Conservation (phyloP, 2,797 vertebrate genomes). For the Mallotus villosus region DNA sequence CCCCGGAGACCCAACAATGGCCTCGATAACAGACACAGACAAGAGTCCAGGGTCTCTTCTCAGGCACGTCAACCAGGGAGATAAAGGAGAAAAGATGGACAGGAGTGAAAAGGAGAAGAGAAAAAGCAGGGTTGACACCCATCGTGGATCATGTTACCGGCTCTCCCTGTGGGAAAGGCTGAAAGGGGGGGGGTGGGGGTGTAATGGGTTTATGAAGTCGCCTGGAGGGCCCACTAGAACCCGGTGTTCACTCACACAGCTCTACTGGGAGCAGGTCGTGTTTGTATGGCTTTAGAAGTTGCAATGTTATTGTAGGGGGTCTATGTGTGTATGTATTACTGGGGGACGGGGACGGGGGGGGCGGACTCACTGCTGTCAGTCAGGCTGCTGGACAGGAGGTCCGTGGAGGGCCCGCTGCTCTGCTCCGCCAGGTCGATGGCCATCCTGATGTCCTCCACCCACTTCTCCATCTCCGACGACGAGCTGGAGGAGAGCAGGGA, state of each 20-base stretch:
- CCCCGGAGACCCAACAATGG: neutral
- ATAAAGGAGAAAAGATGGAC: conserved; percentile 1
- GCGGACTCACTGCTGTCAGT: conserved; percentile 83
- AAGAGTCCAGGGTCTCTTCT: neutral
- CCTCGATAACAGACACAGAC: neutral
- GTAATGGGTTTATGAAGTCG: conserved; percentile 73
- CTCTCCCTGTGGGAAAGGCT: conserved; percentile 86
- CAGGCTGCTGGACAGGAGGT: conserved; percentile 82
- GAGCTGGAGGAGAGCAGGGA: conserved; percentile 69
- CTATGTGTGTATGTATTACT: conserved; percentile 33
- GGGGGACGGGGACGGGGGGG: too few relatives aligned
- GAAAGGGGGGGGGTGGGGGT: conserved; percentile 24
- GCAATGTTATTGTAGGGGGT: too few relatives aligned
- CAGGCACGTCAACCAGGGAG: neutral
- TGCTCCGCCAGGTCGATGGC: conserved; percentile 93
- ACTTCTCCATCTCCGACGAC: conserved; percentile 89
- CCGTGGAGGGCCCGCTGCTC: conserved; percentile 74
- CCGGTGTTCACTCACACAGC: too few relatives aligned
- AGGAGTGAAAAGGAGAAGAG: conserved; percentile 27
- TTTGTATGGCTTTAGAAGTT: too few relatives aligned
- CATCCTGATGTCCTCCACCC: conserved; percentile 95
- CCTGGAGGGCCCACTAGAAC: conserved; percentile 72
- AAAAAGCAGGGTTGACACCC: conserved; percentile 51
- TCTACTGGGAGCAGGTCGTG: too few relatives aligned
- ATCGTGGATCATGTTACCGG: conserved; percentile 70